Conservation (phyloP, 35 echinoderm and acorn worm genomes). For the Hemicentrotus pulcherrimus region DNA sequence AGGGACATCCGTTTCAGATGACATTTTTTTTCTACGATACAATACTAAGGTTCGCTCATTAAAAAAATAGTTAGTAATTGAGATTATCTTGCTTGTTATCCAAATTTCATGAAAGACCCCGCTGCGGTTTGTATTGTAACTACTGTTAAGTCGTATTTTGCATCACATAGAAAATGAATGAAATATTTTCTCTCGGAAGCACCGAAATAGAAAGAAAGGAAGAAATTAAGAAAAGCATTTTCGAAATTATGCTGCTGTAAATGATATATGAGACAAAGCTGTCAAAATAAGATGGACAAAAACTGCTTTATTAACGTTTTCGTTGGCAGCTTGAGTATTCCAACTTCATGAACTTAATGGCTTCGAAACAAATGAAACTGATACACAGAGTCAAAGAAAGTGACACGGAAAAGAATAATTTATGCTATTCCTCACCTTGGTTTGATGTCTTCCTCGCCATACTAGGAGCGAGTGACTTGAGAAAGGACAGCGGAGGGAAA, state of each 20-base stretch:
- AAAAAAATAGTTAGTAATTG: too few relatives aligned
- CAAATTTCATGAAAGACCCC: too few relatives aligned
- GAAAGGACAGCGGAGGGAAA: background rate
- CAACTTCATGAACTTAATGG: constrained; percentile 12
- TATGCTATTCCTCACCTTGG: background rate
- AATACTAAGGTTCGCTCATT: too few relatives aligned
- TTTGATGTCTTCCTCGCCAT: background rate
- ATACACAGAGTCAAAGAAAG: constrained; percentile 4
- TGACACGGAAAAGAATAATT: background rate
- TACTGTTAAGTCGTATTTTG: too few relatives aligned
- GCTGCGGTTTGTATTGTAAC: too few relatives aligned
- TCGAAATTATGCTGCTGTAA: background rate
- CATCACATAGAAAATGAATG: too few relatives aligned
- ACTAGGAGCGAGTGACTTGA: background rate
- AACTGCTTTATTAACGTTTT: background rate
- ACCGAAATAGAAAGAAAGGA: too few relatives aligned
- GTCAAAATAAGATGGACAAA: background rate
- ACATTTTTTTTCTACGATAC: too few relatives aligned
- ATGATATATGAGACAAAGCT: background rate
- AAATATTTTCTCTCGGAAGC: too few relatives aligned
- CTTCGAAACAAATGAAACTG: background rate
- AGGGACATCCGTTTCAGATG: too few relatives aligned
- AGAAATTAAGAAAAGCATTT: background rate
- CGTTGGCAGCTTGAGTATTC: background rate
- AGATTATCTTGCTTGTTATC: too few relatives aligned